These are phyloP conservation scores for Cephus pulcher DNA, from an alignment of 2,888 invertebrate genomes.

Conservation along the genomic window DNA sequence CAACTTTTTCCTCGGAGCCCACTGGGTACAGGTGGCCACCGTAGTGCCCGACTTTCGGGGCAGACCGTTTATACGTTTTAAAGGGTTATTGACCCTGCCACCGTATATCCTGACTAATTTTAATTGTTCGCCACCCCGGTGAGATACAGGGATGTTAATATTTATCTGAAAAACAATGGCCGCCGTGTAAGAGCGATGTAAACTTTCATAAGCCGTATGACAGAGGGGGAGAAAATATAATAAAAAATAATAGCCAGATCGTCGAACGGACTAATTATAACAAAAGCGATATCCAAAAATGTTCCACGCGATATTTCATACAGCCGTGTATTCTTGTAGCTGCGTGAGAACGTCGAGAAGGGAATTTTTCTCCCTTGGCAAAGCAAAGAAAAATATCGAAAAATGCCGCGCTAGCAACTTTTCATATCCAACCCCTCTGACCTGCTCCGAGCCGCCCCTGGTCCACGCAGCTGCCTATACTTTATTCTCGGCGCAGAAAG, in stretches of 20 bases:
- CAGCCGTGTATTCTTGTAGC: background rate
- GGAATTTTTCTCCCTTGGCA: background rate
- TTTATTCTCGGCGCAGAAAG: background rate
- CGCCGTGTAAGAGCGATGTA: background rate
- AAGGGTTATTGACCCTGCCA: slow-evolving; percentile 4
- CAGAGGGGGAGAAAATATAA: background rate
- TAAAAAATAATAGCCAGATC: background rate
- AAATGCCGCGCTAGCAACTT: slow-evolving; percentile 28
- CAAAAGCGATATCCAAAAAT: background rate
- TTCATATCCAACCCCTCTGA: slow-evolving; percentile 27
- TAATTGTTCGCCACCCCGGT: slow-evolving; percentile 16
- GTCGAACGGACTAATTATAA: background rate
- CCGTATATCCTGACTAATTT: slow-evolving; percentile 10
- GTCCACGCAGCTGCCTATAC: background rate
- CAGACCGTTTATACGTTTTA: slow-evolving; percentile 9
- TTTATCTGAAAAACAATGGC: background rate
- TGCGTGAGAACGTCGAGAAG: background rate
- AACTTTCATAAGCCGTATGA: background rate
- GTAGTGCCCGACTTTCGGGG: slow-evolving; percentile 21
- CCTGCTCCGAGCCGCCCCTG: background rate
- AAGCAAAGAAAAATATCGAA: slow-evolving; percentile 27
- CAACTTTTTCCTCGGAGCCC: background rate
- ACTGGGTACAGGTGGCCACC: slow-evolving; percentile 29
- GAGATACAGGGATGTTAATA: background rate
- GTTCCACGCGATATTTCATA: background rate